A percentile compares a stretch with the other conserved stretches of the same genome.
These are phyloP conservation scores for Amorpha juglandis DNA, from an alignment of 2,888 invertebrate genomes.

Conservation along the genomic window DNA sequence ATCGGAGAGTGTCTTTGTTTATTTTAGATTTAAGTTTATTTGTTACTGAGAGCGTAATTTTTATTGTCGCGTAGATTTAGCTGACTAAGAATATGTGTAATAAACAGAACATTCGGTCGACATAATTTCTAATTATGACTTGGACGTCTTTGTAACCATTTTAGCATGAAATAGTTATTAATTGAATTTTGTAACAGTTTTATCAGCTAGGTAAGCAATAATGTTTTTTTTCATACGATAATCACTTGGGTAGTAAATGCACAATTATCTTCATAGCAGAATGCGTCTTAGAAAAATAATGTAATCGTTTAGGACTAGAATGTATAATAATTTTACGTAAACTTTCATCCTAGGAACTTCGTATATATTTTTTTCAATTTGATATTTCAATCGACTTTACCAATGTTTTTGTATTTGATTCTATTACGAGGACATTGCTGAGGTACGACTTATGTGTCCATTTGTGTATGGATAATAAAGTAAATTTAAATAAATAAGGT, in stretches of 20 bases:
- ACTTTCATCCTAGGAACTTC: constrained; percentile 67
- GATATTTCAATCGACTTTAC: constrained; percentile 66
- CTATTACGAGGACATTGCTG: constrained; percentile 69
- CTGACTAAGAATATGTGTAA: constrained; percentile 42
- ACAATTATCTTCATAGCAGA: constrained; percentile 38
- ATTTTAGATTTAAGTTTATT: constrained; percentile 32
- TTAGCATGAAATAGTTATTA: constrained; percentile 36
- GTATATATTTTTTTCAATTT: constrained; percentile 76
- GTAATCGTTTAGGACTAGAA: constrained; percentile 71
- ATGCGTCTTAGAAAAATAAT: constrained; percentile 51
- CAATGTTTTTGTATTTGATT: constrained; percentile 72
- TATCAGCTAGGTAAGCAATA: background rate
- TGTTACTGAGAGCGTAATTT: constrained; percentile 46
- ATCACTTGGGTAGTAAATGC: constrained; percentile 36
- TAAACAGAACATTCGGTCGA: constrained; percentile 43
- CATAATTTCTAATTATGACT: constrained; percentile 1
- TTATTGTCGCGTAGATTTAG: constrained; percentile 46
- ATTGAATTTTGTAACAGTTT: constrained; percentile 26
- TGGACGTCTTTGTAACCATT: constrained; percentile 14
- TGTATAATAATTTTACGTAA: constrained; percentile 66
- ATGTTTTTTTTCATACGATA: constrained; percentile 21
- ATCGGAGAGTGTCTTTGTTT: constrained; percentile 20
- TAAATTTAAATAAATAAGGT: constrained; percentile 63
- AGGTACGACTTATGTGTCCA: constrained; percentile 74
- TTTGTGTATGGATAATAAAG: constrained; percentile 78